A percentile compares a stretch with the other conserved stretches of the same genome.
Conservation (phyloP, 2,888 invertebrate genomes). For the Ophioninae sp. region DNA sequence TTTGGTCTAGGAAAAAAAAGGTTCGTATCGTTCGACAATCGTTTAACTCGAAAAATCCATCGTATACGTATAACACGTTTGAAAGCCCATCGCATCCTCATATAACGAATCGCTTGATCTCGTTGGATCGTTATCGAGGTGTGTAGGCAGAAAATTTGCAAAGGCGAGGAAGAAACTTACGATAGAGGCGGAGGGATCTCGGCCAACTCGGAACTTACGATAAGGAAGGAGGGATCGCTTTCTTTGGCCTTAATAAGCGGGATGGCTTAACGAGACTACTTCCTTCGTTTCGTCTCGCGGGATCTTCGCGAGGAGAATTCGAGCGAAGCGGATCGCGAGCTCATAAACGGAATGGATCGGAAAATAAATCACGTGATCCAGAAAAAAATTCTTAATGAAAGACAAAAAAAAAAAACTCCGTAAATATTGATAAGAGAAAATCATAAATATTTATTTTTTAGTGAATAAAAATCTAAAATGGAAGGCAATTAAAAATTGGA, state of each 20-base stretch:
- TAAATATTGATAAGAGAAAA: no score
- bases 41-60: not conserved
- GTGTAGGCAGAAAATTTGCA: constrained; percentile 36
- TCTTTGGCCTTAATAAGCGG: constrained; percentile 61
- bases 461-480: no score
- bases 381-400: no score
- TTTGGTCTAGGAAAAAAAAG: not conserved
- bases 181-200: constrained; percentile 33
- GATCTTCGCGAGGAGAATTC: constrained; percentile 18
- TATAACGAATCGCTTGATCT: constrained; percentile 8
- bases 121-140: constrained; percentile 26
- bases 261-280: constrained; percentile 62
- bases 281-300: constrained; percentile 31
- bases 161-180: constrained; percentile 52
- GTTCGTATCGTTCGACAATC: not conserved
- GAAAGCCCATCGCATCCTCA: not conserved
- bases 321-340: constrained; percentile 20
- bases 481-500: no score
- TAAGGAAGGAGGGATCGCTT: constrained; percentile 60
- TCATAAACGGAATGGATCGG: not conserved
- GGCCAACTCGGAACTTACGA: constrained; percentile 34
- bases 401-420: no score
- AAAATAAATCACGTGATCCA: not conserved
- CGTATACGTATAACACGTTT: not conserved
- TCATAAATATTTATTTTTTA: no score